These are phyloP conservation scores for Spodoptera exigua DNA, from an alignment of 2,888 invertebrate species.

Conservation along the genomic window DNA sequence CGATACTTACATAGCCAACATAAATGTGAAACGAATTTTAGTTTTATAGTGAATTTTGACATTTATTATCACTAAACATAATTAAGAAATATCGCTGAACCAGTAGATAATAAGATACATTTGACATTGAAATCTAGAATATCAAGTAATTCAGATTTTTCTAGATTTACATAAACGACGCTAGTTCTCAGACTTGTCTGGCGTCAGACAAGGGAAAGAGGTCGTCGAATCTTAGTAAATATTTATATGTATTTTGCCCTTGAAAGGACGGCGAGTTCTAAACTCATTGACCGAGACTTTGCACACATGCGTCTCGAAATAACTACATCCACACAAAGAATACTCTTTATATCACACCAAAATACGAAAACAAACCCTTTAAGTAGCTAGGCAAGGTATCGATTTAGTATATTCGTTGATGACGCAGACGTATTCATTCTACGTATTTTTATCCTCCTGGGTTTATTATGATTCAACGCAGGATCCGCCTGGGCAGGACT, in stretches of 20 bases:
- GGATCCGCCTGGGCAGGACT: conserved; percentile 37
- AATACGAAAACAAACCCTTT: conserved; percentile 12
- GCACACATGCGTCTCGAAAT: conserved; percentile 49
- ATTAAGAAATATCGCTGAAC: conserved; percentile 13
- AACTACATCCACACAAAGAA: conserved; percentile 27
- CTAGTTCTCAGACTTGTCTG: conserved; percentile 50
- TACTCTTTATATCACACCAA: conserved; percentile 18
- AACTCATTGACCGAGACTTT: conserved; percentile 65
- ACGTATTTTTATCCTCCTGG: conserved; percentile 34
- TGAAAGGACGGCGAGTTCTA: conserved; percentile 75
- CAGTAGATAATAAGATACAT: conserved; percentile 12
- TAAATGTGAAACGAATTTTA: conserved; percentile 11
- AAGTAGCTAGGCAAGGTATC: conserved; percentile 13
- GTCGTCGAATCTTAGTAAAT: conserved; percentile 66
- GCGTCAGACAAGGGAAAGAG: conserved; percentile 63
- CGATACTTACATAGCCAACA: conserved; percentile 30
- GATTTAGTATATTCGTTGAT: conserved; percentile 27
- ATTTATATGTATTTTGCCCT: conserved; percentile 78
- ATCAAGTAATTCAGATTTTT: conserved; percentile 29
- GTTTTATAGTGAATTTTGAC: conserved; percentile 8
- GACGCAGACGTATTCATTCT: conserved; percentile 11
- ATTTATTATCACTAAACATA: conserved; percentile 2
- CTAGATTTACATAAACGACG: conserved; percentile 31
- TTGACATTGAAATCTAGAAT: conserved; percentile 42
- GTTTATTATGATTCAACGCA: conserved; percentile 51